A percentile compares a stretch with the other conserved stretches of the same genome.
Conservation (phyloP, 2,113 vertebrate genomes). For the Cavia porcellus region DNA sequence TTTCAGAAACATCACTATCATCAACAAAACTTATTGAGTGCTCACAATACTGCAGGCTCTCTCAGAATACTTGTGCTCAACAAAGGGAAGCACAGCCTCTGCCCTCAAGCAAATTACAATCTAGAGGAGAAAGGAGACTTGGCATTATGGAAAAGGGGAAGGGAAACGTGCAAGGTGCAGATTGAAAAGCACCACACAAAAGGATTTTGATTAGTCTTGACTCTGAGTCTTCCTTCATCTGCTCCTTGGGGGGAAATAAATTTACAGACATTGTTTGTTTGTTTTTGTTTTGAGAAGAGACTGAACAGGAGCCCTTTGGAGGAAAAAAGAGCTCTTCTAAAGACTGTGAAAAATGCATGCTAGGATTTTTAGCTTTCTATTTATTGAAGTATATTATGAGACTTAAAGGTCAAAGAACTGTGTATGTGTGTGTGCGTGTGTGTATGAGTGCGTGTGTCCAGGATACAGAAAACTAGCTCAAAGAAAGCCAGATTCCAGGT, state of each 20-base stretch:
- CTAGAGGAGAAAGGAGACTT: constrained; percentile 57
- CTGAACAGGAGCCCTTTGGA: background rate
- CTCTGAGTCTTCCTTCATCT: background rate
- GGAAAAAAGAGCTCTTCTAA: background rate
- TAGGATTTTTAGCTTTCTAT: constrained; percentile 42
- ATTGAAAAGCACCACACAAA: background rate
- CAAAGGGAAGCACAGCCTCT: constrained; percentile 64
- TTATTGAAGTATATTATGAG: background rate
- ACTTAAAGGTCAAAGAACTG: background rate
- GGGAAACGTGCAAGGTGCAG: background rate
- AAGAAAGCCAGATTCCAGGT: background rate
- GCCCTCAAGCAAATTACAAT: constrained; percentile 77
- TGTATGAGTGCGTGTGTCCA: background rate
- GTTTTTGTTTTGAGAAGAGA: background rate
- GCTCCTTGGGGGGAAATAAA: constrained; percentile 27
- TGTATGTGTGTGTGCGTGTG: background rate
- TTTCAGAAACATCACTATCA: constrained; percentile 61
- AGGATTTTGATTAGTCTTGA: constrained; percentile 37
- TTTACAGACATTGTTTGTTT: background rate
- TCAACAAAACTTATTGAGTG: constrained; percentile 43
- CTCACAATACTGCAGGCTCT: constrained; percentile 1
- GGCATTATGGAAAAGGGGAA: background rate
- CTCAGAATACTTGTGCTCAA: constrained; percentile 5
- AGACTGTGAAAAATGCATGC: background rate
- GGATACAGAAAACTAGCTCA: background rate